Evolutionary conservation across 2,888 invertebrate genomes (phyloP), one percentile per base, ranked within the genome.

Genomic region (Agonopterix alstromeriana): DNA sequence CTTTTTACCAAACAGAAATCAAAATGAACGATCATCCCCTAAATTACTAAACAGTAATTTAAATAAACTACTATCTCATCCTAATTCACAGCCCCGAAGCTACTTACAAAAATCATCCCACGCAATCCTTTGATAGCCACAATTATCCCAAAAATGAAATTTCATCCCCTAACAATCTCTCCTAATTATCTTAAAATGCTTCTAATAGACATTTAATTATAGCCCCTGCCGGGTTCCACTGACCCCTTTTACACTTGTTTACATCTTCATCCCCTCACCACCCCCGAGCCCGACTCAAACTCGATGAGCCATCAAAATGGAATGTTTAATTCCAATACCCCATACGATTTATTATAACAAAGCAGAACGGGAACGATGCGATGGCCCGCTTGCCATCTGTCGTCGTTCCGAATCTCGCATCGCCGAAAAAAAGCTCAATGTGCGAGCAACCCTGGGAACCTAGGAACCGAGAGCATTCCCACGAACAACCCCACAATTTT

Each of bases 401-500:
- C 86, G 87, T 76, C 74, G 79, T 84, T 83, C 85, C 83, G 82
- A 85, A 85, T 84, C 82, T 82, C 79, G 74, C 69, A 77, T 76
- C 70, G 71, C 77, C 73, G 73, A 82, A 87, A 88, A 85, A 86
- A 86, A 83, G 58, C 84, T 81, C 82, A 86, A 86, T 86, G 84
- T 86, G 88, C 84, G 81, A 77, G 77, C 85, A 82, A 83, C 89
- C 89, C 89, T 92, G 92, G 92, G 92, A 92, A 92, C 91, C 90
- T 78, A 82, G 83, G 82, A 84, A 80, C 87, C 80, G 77, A 83
- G 80, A 84, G 88, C 89, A 90, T 92, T 92, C 92, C 92, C 92
- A 92, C 92, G 92, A 90, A 84, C 88, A 82, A 89, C 89, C 89
- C 89, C 89, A 85, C 87, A 84, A 87, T 87, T 85, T 86, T 84